These are phyloP conservation scores for Bruchidius siliquastri DNA, from an alignment of 2,888 invertebrate genomes.

Conservation along the genomic window DNA sequence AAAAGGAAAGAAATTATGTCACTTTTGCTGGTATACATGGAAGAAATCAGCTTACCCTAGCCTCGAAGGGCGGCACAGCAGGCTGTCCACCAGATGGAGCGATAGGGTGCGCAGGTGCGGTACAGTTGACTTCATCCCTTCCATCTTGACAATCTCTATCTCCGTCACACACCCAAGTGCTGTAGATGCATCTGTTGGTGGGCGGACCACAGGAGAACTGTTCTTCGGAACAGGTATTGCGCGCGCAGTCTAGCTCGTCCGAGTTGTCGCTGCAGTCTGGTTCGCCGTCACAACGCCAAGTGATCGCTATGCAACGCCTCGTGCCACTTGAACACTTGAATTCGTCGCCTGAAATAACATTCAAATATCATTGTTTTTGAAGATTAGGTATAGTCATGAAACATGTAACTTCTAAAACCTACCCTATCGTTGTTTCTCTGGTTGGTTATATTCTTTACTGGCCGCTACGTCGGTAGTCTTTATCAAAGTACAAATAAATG, in stretches of 20 bases:
- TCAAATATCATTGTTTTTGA: neutral
- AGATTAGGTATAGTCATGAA: too few relatives aligned
- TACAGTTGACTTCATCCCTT: slow-evolving; percentile 70
- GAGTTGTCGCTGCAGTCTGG: slow-evolving; percentile 73
- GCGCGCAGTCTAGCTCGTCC: slow-evolving; percentile 70
- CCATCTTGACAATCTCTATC: slow-evolving; percentile 68
- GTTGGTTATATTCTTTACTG: too few relatives aligned
- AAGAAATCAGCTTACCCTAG: neutral
- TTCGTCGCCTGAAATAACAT: slow-evolving; percentile 44
- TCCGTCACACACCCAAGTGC: slow-evolving; percentile 77
- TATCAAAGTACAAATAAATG: too few relatives aligned
- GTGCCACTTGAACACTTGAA: slow-evolving; percentile 56
- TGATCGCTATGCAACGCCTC: slow-evolving; percentile 63
- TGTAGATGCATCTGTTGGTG: slow-evolving; percentile 60
- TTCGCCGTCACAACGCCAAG: slow-evolving; percentile 78
- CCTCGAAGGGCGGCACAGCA: neutral
- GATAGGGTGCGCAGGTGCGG: slow-evolving; percentile 22
- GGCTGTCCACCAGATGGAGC: neutral
- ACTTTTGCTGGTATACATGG: neutral
- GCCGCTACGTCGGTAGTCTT: too few relatives aligned
- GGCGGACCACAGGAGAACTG: slow-evolving; percentile 62
- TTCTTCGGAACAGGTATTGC: slow-evolving; percentile 60
- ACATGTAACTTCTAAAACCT: too few relatives aligned
- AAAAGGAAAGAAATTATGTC: too few relatives aligned
- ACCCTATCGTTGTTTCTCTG: too few relatives aligned